Conservation (phyloP, 1,140 invertebrate genomes). For the Ceratina australensis region DNA sequence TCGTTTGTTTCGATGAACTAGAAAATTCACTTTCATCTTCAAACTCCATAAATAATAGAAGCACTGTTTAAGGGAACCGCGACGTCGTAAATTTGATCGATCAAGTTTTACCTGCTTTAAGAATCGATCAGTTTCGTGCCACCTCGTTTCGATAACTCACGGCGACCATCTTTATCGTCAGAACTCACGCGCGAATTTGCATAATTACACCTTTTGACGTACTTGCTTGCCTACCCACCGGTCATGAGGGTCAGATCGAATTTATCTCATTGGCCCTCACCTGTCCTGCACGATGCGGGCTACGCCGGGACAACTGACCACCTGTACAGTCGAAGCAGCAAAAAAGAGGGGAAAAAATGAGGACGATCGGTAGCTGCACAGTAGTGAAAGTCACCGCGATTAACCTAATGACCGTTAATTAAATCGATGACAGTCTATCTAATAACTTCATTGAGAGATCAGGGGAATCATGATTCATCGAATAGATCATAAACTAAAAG, state of each 20-base stretch:
- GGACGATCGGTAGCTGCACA: too few species aligned
- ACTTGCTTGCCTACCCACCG: constrained; percentile 64
- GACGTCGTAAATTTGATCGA: too few species aligned
- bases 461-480: too few species aligned
- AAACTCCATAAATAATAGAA: too few species aligned
- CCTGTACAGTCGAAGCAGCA: constrained; percentile 65
- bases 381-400: too few species aligned
- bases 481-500: too few species aligned
- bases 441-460: too few species aligned
- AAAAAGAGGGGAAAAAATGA: constrained; percentile 31
- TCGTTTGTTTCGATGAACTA: background rate
- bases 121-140: constrained; percentile 12
- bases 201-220: constrained; percentile 72
- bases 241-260: constrained; percentile 78
- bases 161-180: constrained; percentile 62
- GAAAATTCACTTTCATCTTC: background rate
- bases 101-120: background rate
- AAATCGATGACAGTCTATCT: too few species aligned
- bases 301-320: constrained; percentile 75
- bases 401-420: too few species aligned
- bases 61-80: too few species aligned
- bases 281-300: constrained; percentile 77
- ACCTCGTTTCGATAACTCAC: constrained; percentile 28
- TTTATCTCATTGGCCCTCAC: constrained; percentile 78
- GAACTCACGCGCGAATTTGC: constrained; percentile 70